Evolutionary conservation across 1,140 invertebrate genomes (phyloP), one percentile per base, ranked within the genome.

Genomic region (Meloidogyne floridensis): DNA sequence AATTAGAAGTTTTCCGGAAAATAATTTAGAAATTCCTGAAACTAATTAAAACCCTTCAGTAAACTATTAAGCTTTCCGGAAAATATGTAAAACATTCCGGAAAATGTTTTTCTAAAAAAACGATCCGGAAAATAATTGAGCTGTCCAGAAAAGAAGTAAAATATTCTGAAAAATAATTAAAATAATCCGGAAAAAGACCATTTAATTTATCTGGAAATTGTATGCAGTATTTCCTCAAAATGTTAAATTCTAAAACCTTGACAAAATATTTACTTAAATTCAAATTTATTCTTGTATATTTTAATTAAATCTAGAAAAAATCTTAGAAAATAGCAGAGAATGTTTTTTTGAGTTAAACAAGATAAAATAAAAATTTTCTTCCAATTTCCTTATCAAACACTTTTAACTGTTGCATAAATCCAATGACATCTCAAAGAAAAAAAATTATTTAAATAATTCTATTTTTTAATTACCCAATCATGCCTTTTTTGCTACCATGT

Each of bases 401-500:
- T 83, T 84, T 32, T 83, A 20, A 84, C 77, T 13, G 77, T 84
- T 32, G 83, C 84, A 43, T 84, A 84, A n/a, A 84, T 84, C 78
- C 77, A 81, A 53, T 84, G 83, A 74, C 83, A 84, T 15, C 77
- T 78, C 13, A 20, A 70, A 20, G 0, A 8, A 77, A 59, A n/a
- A 13, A 53, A 53, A 53, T 75, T 75, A 32, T n/a, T 75, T 54
- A 15, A 6, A 65, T n/a, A 1, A n/a, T n/a, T n/a, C 7, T 65
- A 6, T 13, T 5, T 42, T 43, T 10, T 32, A 65, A 47, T 71
- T 43, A 79, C 77, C 86, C 84, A n/a, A 85, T 84, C 86, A 85
- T 87, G 20, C 84, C 84, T 47, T 85, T 43, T 69, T 87, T 85
- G 59, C 76, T 47, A 10, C 84, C 84, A 73, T 87, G 86, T 54